Evolutionary conservation across 2,888 invertebrate genomes (phyloP).

Genomic region (Conistra vaccinii): DNA sequence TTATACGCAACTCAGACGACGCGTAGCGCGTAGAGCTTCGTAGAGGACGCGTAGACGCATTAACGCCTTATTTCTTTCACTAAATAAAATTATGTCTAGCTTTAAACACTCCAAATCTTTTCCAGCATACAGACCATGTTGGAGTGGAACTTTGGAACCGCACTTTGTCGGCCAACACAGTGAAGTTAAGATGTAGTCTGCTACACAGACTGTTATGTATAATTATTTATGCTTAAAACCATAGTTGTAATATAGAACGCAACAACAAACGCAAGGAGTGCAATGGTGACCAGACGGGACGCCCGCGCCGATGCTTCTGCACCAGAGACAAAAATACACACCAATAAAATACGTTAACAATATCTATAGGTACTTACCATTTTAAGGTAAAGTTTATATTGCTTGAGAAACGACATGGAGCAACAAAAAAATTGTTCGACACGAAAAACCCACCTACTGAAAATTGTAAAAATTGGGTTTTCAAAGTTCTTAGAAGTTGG

Average conservation of each 20-base stretch:
- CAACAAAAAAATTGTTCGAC: too few species aligned
- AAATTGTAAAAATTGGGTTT: not conserved
- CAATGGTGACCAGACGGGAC: not conserved
- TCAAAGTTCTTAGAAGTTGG: not conserved
- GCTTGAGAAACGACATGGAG: not conserved
- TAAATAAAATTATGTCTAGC: not conserved
- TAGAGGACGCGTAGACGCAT: not conserved
- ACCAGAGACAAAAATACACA: not conserved
- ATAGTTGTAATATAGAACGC: not conserved
- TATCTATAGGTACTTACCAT: not conserved
- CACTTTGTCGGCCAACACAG: too few species aligned
- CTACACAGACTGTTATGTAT: not conserved
- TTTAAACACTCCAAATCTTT: not conserved
- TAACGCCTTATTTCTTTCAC: constrained; percentile 1
- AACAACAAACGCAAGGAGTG: not conserved
- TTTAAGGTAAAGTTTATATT: not conserved
- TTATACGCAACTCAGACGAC: not conserved
- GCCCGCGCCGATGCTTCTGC: not conserved
- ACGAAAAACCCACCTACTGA: not conserved
- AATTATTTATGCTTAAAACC: not conserved
- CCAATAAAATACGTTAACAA: not conserved
- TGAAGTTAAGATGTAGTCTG: not conserved
- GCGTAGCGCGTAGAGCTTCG: not conserved
- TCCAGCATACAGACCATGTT: not conserved
- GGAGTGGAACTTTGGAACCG: not conserved